Evolutionary conservation across 2,113 vertebrate genomes (phyloP).

Genomic region (Protomyctophum bolini): DNA sequence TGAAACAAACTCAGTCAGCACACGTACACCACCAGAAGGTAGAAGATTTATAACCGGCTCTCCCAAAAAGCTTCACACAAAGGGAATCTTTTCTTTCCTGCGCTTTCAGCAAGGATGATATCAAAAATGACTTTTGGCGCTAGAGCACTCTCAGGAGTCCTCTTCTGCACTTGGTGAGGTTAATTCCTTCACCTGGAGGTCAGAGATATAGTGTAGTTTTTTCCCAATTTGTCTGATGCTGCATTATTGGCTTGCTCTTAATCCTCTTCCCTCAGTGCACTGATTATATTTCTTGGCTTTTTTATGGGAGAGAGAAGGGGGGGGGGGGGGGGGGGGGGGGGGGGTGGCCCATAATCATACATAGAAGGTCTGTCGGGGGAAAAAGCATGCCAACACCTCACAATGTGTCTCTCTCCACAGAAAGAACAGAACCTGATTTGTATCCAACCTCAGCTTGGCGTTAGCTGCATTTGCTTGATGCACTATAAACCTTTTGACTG

Average conservation of each 20-base stretch:
- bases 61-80: slow-evolving; percentile 32
- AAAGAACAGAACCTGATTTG: background rate
- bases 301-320: slow-evolving; percentile 22
- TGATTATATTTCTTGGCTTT: slow-evolving; percentile 19
- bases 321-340: background rate
- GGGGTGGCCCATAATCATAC: background rate
- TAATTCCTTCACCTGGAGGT: slow-evolving; percentile 28
- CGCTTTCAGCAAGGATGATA: slow-evolving; percentile 31
- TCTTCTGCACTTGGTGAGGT: slow-evolving; percentile 19
- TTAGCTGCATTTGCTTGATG: slow-evolving; percentile 37
- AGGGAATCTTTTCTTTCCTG: slow-evolving; percentile 31
- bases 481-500: slow-evolving; percentile 23
- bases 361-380: background rate
- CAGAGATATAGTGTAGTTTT: slow-evolving; percentile 29
- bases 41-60: slow-evolving; percentile 46
- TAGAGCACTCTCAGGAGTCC: slow-evolving; percentile 33
- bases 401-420: slow-evolving; percentile 6
- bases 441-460: slow-evolving; percentile 29
- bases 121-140: slow-evolving; percentile 34
- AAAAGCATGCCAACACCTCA: background rate
- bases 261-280: slow-evolving; percentile 36
- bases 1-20: slow-evolving; percentile 59
- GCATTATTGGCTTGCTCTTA: slow-evolving; percentile 45
- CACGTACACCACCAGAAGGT: slow-evolving; percentile 44
- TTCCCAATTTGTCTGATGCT: slow-evolving; percentile 41